Conservation (phyloP, 2,888 invertebrate genomes). For the Oegoconia quadripuncta region DNA sequence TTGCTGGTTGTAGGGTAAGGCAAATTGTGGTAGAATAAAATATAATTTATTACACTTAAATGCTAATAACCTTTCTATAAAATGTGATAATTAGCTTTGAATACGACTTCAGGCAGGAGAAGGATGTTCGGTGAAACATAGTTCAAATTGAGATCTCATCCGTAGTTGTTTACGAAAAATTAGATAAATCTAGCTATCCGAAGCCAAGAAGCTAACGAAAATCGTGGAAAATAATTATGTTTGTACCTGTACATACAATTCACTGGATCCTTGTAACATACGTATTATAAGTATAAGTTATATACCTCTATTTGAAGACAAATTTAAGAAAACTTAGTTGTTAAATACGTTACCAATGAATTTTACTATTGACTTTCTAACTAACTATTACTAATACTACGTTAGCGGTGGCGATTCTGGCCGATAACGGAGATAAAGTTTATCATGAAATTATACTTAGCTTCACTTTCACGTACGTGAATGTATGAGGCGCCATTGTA, state of each 20-base stretch:
- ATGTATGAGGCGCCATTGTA: constrained; percentile 33
- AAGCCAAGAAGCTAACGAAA: constrained; percentile 73
- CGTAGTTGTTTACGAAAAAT: constrained; percentile 70
- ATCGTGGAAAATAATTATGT: constrained; percentile 33
- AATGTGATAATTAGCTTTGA: constrained; percentile 71
- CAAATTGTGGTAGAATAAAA: constrained; percentile 8
- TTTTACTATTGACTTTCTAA: constrained; percentile 55
- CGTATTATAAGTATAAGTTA: constrained; percentile 14
- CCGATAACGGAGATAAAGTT: too few relatives aligned
- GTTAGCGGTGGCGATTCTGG: neutral
- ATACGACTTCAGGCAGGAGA: constrained; percentile 47
- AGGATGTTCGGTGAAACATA: constrained; percentile 64
- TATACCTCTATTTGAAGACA: constrained; percentile 25
- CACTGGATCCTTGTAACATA: constrained; percentile 4
- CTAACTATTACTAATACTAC: constrained; percentile 22
- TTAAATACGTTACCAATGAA: constrained; percentile 76
- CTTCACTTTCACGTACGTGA: constrained; percentile 15
- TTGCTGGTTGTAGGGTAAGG: constrained; percentile 12
- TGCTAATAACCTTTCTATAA: constrained; percentile 52
- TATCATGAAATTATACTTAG: too few relatives aligned
- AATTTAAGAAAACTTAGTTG: constrained; percentile 57
- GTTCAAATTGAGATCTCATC: constrained; percentile 78
- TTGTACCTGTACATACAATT: neutral
- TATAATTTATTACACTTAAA: constrained; percentile 22
- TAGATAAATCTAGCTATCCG: constrained; percentile 67